Conservation (phyloP, 2,113 vertebrate species). For the Physeter macrocephalus region DNA sequence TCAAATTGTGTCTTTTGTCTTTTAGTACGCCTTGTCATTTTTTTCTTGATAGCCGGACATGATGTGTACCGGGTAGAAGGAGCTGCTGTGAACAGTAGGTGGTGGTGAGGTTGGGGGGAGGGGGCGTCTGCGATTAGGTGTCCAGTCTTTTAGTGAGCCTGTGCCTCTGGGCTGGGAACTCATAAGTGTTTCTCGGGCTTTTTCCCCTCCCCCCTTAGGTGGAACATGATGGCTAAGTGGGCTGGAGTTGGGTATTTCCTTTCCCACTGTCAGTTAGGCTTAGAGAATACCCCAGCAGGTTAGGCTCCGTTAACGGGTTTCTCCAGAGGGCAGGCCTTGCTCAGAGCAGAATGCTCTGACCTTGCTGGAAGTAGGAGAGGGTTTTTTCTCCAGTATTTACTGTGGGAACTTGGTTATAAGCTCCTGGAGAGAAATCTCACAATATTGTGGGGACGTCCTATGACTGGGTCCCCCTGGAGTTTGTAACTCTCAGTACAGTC, state of each 20-base stretch:
- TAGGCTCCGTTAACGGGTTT: not conserved
- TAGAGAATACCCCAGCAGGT: not conserved
- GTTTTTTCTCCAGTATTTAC: not conserved
- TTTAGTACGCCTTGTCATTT: not conserved
- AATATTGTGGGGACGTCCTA: not conserved
- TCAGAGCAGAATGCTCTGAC: not conserved
- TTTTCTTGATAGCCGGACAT: not conserved
- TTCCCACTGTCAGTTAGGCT: not conserved
- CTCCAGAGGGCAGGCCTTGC: not conserved
- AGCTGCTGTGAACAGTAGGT: not conserved
- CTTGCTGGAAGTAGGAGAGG: not conserved
- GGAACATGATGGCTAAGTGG: not conserved
- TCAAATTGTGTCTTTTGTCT: not conserved
- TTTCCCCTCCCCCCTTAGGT: not conserved
- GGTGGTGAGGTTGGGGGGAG: not conserved
- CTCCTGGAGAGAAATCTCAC: not conserved
- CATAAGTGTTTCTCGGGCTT: not conserved
- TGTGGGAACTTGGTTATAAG: not conserved
- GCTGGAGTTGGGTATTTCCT: not conserved
- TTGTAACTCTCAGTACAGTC: not conserved
- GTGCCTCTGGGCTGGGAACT: not conserved
- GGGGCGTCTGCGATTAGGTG: not conserved
- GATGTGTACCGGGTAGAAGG: not conserved
- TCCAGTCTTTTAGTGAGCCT: not conserved
- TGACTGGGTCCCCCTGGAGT: not conserved